Conservation (phyloP, 2,797 vertebrate genomes). For the Simalia tracyae region DNA sequence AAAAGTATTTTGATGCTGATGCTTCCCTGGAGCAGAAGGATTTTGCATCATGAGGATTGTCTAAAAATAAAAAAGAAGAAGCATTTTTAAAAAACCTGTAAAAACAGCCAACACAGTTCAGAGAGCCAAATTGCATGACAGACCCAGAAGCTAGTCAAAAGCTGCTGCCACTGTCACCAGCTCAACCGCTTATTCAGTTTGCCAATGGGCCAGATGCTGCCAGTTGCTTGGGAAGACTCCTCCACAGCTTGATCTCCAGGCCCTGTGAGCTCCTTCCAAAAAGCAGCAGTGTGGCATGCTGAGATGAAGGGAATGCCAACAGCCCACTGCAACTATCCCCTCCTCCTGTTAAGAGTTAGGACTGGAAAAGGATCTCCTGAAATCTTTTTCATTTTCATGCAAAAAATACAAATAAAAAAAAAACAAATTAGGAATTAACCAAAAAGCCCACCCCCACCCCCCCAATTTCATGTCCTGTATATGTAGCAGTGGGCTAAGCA, state of each 20-base stretch:
- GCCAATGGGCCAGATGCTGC: conserved; percentile 80
- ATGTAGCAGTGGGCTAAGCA: not conserved
- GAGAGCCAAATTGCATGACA: conserved; percentile 53
- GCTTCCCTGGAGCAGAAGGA: not conserved
- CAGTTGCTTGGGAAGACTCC: conserved; percentile 70
- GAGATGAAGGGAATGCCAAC: conserved; percentile 59
- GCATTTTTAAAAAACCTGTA: not conserved
- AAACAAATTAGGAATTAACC: not conserved
- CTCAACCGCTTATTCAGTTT: conserved; percentile 53
- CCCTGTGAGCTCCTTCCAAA: conserved; percentile 76
- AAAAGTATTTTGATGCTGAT: accelerated
- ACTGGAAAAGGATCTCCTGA: not conserved
- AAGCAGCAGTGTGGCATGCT: conserved; percentile 53
- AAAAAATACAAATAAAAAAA: not conserved
- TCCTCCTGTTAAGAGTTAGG: conserved; percentile 1
- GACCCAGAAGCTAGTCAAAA: conserved; percentile 62
- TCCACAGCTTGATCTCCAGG: conserved; percentile 73
- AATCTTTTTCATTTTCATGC: conserved; percentile 31
- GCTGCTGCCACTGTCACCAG: conserved; percentile 16
- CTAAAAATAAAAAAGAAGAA: not conserved
- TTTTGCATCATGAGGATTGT: not conserved
- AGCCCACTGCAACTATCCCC: conserved; percentile 34
- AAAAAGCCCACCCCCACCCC: no score
- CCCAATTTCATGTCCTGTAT: not conserved
- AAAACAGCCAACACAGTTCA: conserved; percentile 40